These are phyloP conservation scores for Clinocottus analis DNA, from an alignment of 2,113 vertebrate genomes.

Conservation along the genomic window DNA sequence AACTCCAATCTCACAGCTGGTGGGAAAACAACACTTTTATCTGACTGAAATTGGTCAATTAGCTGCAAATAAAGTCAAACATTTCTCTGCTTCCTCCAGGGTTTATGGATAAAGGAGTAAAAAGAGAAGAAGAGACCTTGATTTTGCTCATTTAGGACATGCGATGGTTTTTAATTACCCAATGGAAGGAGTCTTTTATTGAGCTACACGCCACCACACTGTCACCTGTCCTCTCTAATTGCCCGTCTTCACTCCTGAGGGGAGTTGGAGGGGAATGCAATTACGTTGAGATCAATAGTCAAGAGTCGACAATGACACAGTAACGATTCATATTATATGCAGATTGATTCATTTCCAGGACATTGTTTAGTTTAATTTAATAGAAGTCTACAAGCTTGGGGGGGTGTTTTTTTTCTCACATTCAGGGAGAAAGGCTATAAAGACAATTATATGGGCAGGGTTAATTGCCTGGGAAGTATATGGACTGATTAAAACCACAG, in stretches of 20 bases:
- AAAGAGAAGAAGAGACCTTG: slow-evolving; percentile 40
- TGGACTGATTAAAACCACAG: slow-evolving; percentile 59
- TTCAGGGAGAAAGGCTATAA: slow-evolving; percentile 49
- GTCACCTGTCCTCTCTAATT: slow-evolving; percentile 76
- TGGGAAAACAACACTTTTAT: slow-evolving; percentile 58
- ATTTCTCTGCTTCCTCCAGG: slow-evolving; percentile 42
- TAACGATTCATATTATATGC: slow-evolving; percentile 71
- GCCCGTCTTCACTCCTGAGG: slow-evolving; percentile 49
- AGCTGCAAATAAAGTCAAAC: slow-evolving; percentile 56
- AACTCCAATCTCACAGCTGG: slow-evolving; percentile 60
- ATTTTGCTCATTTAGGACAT: slow-evolving; percentile 59
- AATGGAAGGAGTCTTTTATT: slow-evolving; percentile 64
- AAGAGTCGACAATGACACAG: slow-evolving; percentile 43
- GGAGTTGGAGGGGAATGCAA: slow-evolving; percentile 65
- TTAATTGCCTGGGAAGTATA: slow-evolving; percentile 65
- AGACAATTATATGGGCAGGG: slow-evolving; percentile 56
- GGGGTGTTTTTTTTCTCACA: slow-evolving; percentile 18
- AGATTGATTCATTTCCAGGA: slow-evolving; percentile 69
- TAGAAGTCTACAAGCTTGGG: slow-evolving; percentile 31
- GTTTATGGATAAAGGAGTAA: slow-evolving; percentile 21
- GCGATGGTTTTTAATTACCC: slow-evolving; percentile 76
- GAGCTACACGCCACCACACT: slow-evolving; percentile 54
- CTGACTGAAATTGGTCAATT: slow-evolving; percentile 64
- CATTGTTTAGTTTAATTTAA: slow-evolving; percentile 70
- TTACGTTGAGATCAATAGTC: slow-evolving; percentile 73